Evolutionary conservation across 2,797 vertebrate species (phyloP), one percentile per base, ranked within the genome.

Genomic region (Erpetoichthys calabaricus): DNA sequence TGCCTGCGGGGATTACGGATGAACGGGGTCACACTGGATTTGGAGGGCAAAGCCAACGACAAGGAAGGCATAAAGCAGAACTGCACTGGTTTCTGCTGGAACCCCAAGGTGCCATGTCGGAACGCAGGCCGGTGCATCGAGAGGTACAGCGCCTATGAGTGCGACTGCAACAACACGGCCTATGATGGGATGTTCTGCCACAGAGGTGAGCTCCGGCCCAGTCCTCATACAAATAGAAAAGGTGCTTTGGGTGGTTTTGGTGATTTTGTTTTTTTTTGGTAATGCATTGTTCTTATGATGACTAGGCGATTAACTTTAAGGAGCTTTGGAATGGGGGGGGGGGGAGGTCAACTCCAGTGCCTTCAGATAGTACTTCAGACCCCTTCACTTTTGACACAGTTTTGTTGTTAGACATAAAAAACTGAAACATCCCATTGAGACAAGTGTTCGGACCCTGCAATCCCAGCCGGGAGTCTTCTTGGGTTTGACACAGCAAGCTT

Each of bases 161-260:
- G 96, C 65, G 95, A 99, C 80, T 99, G 96, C 65, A 91, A 91
- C 68, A 79, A 94, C 77, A 98, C 93, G 0, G 94, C 91, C 55
- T 99, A 89, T 5, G 92, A 93, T 1, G 94, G 94, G 6, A 91
- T 90, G 49, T 99, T 94, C 64, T 99, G 94, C 77, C 91, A 94
- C 61, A 89, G 81, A 25, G 93, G 96, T 98, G 69, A 82, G 85
- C 47, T 3, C 10, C 46, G 4, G n/a, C 45, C 47, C 3, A 1
- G 3, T 3, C 0, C 3, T 49, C 7, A 1, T 2, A 7, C 10
- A 25, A 5, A 8, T 4, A 4, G 6, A 7, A n/a, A 5, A 2
- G 7, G 3, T 8, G 5, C 53, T 25, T 25, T 25, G 25, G 2
- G 25, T 25, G 25, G 25, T 25, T 25, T 25, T 51, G 8, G 3